Evolutionary conservation across 2,888 invertebrate genomes (phyloP).

Genomic region (Leptinotarsa peninsularis): DNA sequence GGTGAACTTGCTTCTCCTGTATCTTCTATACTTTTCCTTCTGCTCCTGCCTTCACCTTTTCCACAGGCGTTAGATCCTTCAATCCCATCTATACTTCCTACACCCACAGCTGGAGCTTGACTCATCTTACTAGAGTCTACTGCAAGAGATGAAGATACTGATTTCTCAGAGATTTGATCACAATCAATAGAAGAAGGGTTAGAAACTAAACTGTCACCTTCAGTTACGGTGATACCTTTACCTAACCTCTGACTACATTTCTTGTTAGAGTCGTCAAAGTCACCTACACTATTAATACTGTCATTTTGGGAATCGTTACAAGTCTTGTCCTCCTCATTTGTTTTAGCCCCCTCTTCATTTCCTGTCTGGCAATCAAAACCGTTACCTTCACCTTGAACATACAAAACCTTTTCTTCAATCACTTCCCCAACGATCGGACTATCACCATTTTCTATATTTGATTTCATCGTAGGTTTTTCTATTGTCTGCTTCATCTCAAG

Average conservation of each 20-base stretch:
- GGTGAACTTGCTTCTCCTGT: neutral
- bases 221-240: slow-evolving; percentile 55
- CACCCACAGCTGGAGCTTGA: neutral
- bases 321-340: slow-evolving; percentile 26
- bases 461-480: slow-evolving; percentile 77
- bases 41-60: slow-evolving; percentile 7
- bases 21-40: neutral
- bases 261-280: slow-evolving; percentile 40
- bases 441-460: slow-evolving; percentile 71
- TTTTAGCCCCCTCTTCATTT: slow-evolving; percentile 66
- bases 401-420: slow-evolving; percentile 79
- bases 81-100: neutral
- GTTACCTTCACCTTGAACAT: slow-evolving; percentile 78
- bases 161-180: no score
- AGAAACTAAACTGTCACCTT: slow-evolving; percentile 54
- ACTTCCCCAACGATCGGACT: slow-evolving; percentile 72
- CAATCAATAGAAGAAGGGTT: slow-evolving; percentile 31
- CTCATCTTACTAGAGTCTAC: slow-evolving; percentile 25
- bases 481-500: slow-evolving; percentile 54
- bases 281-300: slow-evolving; percentile 45
- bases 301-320: slow-evolving; percentile 35
- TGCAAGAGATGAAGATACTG: no score
- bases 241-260: slow-evolving; percentile 52
- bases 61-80: neutral
- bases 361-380: slow-evolving; percentile 82